Evolutionary conservation across 2,797 vertebrate genomes (phyloP), one percentile per base, ranked within the genome.

Genomic region (Sebastes trivittatus): DNA sequence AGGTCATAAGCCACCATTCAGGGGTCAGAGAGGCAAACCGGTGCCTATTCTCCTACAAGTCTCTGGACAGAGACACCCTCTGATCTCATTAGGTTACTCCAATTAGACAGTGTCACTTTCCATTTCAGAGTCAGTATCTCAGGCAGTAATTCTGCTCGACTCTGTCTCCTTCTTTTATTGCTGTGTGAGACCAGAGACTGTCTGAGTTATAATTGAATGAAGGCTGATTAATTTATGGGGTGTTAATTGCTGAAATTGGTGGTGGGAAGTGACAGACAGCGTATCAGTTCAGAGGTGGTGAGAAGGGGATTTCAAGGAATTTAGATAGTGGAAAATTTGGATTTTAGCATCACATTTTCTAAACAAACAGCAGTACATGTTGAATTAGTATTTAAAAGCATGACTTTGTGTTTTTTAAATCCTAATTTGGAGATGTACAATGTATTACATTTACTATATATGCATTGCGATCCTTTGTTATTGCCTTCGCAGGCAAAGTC

Each of bases 61-160:
- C 84, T 73, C 56, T 61, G 70, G 83, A 89, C 82, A 89, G 80
- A 87, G 83, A 88, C 88, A 90, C 83, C 73, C 81, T 82, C 72
- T 88, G 86, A 88, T 92, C 89, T 93, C 92, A 92, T 93, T 94
- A 93, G 83, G 80, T 82, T 81, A 74, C 59, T 85, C 78, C 92
- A 93, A 95, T 94, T 93, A 94, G 90, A 93, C 84, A 83, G 84
- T 88, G 93, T 92, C 93, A 90, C 90, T 93, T 95, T 92, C 80
- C 77, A 92, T 95, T 93, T 87, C 78, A 84, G 87, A 86, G 89
- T 86, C 85, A 72, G 72, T 81, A 74, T 88, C 75, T 88, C 80
- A 88, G 74, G 49, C 71, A 77, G 63, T 84, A 77, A 88, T 89
- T 90, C 74, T 78, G 46, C 80, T 78, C 60, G 10, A 66, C 66